phyloP scores from a whole-genome alignment of 2,888 invertebrate species.

The Conistra vaccinii region DNA sequence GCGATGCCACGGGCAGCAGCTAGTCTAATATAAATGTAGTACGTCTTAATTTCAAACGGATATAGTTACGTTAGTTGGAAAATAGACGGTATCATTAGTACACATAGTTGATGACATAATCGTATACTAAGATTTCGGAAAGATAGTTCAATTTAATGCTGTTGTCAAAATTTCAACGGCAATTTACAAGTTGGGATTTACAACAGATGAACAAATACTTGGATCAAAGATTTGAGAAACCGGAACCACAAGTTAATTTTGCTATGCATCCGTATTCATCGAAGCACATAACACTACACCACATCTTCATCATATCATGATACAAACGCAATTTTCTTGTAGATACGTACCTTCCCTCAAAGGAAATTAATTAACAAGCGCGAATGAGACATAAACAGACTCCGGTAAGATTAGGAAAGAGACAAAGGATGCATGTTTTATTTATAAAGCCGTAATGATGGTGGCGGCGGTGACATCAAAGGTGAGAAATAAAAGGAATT shows the following conservation, averaged over 20 bases:
- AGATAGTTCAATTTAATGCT: not conserved
- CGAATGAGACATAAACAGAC: constrained; percentile 25
- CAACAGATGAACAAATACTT: not conserved
- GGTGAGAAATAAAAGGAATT: constrained; percentile 69
- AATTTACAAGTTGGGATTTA: not conserved
- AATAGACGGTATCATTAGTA: too few species aligned
- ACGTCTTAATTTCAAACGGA: not conserved
- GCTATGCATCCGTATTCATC: not conserved
- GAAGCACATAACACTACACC: not conserved
- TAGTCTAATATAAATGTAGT: too few species aligned
- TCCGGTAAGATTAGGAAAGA: constrained; percentile 36
- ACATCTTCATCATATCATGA: constrained; percentile 6
- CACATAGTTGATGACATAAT: not conserved
- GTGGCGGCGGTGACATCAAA: constrained; percentile 66
- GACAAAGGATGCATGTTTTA: constrained; percentile 64
- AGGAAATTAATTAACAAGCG: constrained; percentile 45
- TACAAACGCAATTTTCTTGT: constrained; percentile 10
- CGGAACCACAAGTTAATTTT: not conserved
- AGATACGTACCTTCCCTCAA: constrained; percentile 8
- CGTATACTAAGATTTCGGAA: not conserved
- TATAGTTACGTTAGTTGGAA: not conserved
- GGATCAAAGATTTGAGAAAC: not conserved
- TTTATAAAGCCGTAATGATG: constrained; percentile 65
- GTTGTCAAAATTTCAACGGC: not conserved
- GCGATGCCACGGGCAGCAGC: too few species aligned